Conservation (phyloP, 2,888 invertebrate genomes). For the Raillietiella orientalis region DNA sequence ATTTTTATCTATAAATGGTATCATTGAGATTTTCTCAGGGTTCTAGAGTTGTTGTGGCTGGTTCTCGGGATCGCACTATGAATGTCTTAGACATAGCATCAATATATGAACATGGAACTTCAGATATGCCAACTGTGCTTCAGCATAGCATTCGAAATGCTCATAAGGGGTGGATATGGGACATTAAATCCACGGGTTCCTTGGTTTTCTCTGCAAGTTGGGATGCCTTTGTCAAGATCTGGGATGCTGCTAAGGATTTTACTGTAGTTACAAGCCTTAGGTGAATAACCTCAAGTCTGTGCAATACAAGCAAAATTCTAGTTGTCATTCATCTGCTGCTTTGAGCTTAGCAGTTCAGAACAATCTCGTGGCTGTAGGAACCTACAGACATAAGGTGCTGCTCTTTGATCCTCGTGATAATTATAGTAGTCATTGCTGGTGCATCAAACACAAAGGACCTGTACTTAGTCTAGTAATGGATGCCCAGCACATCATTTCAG, state of each 20-base stretch:
- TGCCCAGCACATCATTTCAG: constrained; percentile 2
- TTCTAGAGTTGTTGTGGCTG: constrained; percentile 1
- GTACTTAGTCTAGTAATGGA: neutral
- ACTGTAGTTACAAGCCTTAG: no score
- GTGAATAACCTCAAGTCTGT: no score
- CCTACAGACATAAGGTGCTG: constrained; percentile 3
- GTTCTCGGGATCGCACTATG: constrained; percentile 1
- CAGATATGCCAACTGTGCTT: neutral
- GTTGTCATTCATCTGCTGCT: no score
- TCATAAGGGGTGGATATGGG: constrained; percentile 4
- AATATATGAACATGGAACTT: no score
- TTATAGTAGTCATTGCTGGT: neutral
- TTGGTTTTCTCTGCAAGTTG: constrained; percentile 1
- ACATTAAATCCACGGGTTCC: neutral
- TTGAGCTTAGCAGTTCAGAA: no score
- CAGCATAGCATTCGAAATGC: neutral
- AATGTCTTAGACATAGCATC: constrained; percentile 2
- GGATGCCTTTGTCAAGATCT: constrained; percentile 3
- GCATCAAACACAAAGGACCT: constrained; percentile 1
- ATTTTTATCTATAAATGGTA: no score
- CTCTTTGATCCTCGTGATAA: constrained; percentile 2
- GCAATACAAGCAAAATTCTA: no score
- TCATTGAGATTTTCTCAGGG: no score
- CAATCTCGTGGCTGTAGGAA: constrained; percentile 1
- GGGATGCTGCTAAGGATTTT: no score